Evolutionary conservation across 2,113 vertebrate species (phyloP).

Genomic region (Phoenicopterus ruber): DNA sequence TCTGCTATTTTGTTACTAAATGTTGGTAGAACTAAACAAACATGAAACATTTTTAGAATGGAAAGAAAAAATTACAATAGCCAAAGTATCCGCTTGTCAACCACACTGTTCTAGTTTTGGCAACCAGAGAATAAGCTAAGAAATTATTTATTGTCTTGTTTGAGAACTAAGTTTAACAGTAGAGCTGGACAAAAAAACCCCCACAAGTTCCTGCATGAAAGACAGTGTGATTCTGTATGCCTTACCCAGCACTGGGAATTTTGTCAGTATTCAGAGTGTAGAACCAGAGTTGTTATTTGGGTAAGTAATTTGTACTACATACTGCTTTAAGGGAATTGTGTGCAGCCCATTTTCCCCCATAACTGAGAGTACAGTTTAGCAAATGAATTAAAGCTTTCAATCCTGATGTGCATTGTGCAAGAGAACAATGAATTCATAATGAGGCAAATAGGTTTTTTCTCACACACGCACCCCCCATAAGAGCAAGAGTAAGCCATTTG

Average conservation of each 20-base stretch:
- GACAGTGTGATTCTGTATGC: not conserved
- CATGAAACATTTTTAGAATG: not conserved
- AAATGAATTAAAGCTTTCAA: slow-evolving; percentile 8
- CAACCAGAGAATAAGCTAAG: not conserved
- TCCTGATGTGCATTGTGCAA: not conserved
- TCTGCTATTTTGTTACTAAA: not conserved
- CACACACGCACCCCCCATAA: not conserved
- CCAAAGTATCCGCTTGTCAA: not conserved
- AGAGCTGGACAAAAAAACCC: not conserved
- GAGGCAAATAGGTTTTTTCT: not conserved
- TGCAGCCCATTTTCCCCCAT: not conserved
- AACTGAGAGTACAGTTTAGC: not conserved
- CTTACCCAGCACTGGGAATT: not conserved
- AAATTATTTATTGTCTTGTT: not conserved
- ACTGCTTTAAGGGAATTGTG: not conserved
- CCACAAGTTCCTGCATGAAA: not conserved
- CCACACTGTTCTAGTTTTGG: not conserved
- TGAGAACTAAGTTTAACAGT: not conserved
- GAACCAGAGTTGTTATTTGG: not conserved
- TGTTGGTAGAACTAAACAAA: not conserved
- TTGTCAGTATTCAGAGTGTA: not conserved
- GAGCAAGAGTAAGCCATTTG: not conserved
- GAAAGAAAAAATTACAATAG: not conserved
- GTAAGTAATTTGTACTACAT: not conserved
- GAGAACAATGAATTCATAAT: not conserved